Base-by-base conservation (phyloP, 2,797 vertebrate genomes). In the Adrianichthys oophorus region DNA sequence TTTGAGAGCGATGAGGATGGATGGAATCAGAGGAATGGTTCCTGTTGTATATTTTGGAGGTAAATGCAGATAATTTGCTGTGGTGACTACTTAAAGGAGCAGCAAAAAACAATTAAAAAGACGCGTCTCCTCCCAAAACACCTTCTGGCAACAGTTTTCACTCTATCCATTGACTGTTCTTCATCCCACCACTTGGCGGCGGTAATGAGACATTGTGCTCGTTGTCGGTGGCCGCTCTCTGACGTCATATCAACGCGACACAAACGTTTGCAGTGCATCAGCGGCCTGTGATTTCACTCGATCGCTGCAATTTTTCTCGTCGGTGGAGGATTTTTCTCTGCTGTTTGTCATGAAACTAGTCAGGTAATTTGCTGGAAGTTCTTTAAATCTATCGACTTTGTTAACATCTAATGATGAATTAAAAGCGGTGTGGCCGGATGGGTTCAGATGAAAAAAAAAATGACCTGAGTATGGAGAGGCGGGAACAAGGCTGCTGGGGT, bases 281-380 rank as follows among this genome's bases (percentile, higher is more conserved):
- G 81, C 87, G 87, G 85, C 89, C 72, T 82, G 69, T 74, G 76
- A 26, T 68, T 49, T 55, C 64, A 65, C 52, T 41, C 41, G 52
- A 82, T 42, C 56, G 89, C 83, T 78, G 85, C 54, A 90, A 91
- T 91, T 90, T 91, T 90, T 78, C 0, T 77, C 59, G 76, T 76
- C 18, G 68, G 89, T 88, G 84, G 71, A 90, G 89, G 86, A 85
- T 89, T 88, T 79, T 14, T 73, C 14, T 29, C 52, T 47, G 10
- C 51, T 77, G 18, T 85, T 74, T 74, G 40, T 78, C 83, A 93
- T 93, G 92, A 93, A 93, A 92, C 90, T 93, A 53, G 92, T 93
- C 52, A 74, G 92, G 92, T 92, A 42, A 67, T 78, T 29, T 7
- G 1, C 2, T 55, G 29, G 1, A 16, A 0, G 0, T 1, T 0